Base-by-base conservation (phyloP, 2,797 vertebrate genomes). In the Lemur catta region DNA sequence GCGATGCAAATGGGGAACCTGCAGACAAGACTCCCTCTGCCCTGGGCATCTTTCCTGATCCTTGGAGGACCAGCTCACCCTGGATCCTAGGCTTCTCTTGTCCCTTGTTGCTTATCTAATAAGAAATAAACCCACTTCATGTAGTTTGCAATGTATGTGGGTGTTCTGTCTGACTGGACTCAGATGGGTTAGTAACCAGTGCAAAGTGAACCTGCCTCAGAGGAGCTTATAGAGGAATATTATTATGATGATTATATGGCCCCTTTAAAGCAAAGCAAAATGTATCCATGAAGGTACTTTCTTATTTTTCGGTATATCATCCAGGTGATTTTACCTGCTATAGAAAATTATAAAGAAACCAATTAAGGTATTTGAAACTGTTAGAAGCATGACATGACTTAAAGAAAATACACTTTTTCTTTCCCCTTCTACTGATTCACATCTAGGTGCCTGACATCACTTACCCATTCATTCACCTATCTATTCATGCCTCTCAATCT, bases 231-330 rank as follows among this genome's bases (percentile, higher is more conserved):
- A 78, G 8, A 38, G 22, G 35, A 84, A 75, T 74, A 41, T 35
- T 30, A 24, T 63, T 87, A 72, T 57, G 33, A 48, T 43, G 43
- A 84, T 15, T 79, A 81, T 14, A 30, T 28, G 76, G 4, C 5
- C 20, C 14, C 9, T 94, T 59, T 75, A 76, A 95, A n/a, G 12
- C 18, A 95, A 93, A 97, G 30, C 41, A 46, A 91, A 94, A 50
- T 35, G 50, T 6, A 28, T 57, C 18, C 50, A 71, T 2, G 22
- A 84, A 92, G 1, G 0, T 79, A 59, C 46, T 88, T 71, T 30
- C 38, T 71, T 41, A 69, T 24, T 57, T 41, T 79, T 75, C 20
- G 81, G 38, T 61, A 17, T 78, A 50, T 93, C 15, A 84, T 28
- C 65, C 33, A 69, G 33, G 4, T 79, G 43, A 59, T 84, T 55